phyloP scores from a whole-genome alignment of 1,140 invertebrate genomes.

The Caenorhabditis briggsae region DNA sequence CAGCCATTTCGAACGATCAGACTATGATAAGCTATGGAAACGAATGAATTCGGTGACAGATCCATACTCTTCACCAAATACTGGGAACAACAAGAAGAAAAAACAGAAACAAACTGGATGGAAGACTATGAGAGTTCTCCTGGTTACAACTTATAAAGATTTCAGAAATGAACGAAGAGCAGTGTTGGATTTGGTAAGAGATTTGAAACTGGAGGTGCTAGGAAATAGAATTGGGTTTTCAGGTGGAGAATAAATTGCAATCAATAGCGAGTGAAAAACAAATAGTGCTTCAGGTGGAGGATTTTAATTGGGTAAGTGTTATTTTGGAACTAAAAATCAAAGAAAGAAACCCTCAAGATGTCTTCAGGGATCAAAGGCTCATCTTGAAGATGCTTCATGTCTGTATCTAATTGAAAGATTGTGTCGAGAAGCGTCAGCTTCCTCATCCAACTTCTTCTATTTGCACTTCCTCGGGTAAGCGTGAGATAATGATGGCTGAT shows the following conservation, averaged over 20 bases:
- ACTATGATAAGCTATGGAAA: conserved; percentile 44
- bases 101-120: conserved; percentile 1
- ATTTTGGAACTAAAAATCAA: not conserved
- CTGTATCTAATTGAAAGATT: conserved; percentile 38
- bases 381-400: conserved; percentile 32
- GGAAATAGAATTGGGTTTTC: not conserved
- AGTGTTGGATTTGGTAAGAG: conserved; percentile 34
- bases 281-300: conserved; percentile 37
- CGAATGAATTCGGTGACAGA: conserved; percentile 20
- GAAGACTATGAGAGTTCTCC: conserved; percentile 7
- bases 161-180: conserved; percentile 23
- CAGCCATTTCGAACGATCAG: conserved; percentile 41
- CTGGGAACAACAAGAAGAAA: not conserved
- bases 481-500: conserved; percentile 38
- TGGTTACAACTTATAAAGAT: conserved; percentile 26
- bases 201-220: not conserved
- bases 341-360: not conserved
- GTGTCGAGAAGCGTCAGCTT: conserved; percentile 35
- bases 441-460: conserved; percentile 17
- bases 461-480: conserved; percentile 46
- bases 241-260: conserved; percentile 34
- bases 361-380: conserved; percentile 29
- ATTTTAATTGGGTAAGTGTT: conserved; percentile 31
- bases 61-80: not conserved
- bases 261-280: conserved; percentile 25